These are phyloP conservation scores for Phyllopteryx taeniolatus DNA, from an alignment of 2,113 vertebrate species.

Conservation along the genomic window DNA sequence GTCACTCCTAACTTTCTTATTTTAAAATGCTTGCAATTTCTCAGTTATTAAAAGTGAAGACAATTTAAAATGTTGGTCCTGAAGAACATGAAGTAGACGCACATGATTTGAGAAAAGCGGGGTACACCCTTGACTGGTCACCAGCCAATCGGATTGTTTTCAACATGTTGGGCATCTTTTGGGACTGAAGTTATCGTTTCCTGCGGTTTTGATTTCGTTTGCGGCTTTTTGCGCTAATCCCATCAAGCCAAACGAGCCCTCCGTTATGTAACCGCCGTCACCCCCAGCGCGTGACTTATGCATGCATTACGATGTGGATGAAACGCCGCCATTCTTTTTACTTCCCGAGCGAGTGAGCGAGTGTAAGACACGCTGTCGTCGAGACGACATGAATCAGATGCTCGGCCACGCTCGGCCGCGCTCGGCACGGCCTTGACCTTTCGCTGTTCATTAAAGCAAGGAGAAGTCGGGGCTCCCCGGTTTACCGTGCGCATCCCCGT, in stretches of 20 bases:
- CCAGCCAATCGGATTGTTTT: too few species aligned
- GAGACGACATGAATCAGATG: conserved; percentile 30
- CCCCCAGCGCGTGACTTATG: conserved; percentile 5
- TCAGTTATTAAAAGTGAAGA: too few species aligned
- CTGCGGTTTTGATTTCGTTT: not conserved
- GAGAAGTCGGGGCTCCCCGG: not conserved
- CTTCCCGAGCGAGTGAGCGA: conserved; percentile 2
- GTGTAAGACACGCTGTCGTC: not conserved
- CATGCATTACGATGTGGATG: not conserved
- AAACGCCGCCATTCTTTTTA: not conserved
- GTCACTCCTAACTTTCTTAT: too few species aligned
- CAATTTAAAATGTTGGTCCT: too few species aligned
- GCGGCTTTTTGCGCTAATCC: not conserved
- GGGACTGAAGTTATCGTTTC: too few species aligned
- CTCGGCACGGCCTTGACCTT: conserved; percentile 31
- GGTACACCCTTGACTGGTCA: too few species aligned
- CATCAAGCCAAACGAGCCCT: not conserved
- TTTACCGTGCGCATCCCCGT: conserved; percentile 2
- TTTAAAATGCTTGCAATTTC: too few species aligned
- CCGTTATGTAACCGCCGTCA: not conserved
- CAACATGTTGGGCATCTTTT: too few species aligned
- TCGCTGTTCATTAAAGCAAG: conserved; percentile 23
- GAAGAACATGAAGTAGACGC: too few species aligned
- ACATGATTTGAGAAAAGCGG: too few species aligned
- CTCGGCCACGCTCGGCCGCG: conserved; percentile 6